These are phyloP conservation scores for Drosophila tristis DNA, from an alignment of 1,140 invertebrate genomes.

Conservation along the genomic window DNA sequence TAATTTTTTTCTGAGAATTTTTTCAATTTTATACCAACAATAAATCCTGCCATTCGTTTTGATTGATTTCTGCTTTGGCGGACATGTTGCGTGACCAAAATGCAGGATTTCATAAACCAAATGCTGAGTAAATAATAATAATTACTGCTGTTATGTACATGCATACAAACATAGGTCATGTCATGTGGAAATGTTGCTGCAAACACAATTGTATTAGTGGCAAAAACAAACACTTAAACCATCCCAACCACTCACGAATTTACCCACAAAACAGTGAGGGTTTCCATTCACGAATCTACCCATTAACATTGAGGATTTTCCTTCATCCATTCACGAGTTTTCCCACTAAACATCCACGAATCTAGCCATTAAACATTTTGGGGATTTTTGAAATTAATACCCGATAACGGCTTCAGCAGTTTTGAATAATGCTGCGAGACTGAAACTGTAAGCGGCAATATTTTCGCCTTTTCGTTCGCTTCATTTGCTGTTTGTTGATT, in stretches of 20 bases:
- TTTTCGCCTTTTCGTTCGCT: constrained; percentile 54
- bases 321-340: constrained; percentile 26
- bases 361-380: constrained; percentile 34
- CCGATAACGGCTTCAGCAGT: constrained; percentile 43
- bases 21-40: not conserved
- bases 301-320: too few species aligned
- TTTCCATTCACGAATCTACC: too few species aligned
- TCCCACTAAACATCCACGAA: not conserved
- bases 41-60: constrained; percentile 14
- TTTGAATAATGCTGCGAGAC: constrained; percentile 57
- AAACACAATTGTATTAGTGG: constrained; percentile 2
- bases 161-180: constrained; percentile 10
- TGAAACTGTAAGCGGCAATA: constrained; percentile 63
- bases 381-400: constrained; percentile 55
- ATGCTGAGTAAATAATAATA: constrained; percentile 18
- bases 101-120: constrained; percentile 22
- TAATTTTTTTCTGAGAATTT: constrained; percentile 6
- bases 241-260: too few species aligned
- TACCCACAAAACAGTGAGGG: too few species aligned
- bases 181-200: constrained; percentile 19
- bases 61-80: constrained; percentile 11
- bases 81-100: constrained; percentile 39
- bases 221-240: too few species aligned
- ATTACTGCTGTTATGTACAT: constrained; percentile 48
- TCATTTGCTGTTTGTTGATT: constrained; percentile 54